Percentiles rank a stretch among this genome's conserved stretches.
phyloP scores from a whole-genome alignment of 1,140 invertebrate species.

The Diorhabda carinulata region DNA sequence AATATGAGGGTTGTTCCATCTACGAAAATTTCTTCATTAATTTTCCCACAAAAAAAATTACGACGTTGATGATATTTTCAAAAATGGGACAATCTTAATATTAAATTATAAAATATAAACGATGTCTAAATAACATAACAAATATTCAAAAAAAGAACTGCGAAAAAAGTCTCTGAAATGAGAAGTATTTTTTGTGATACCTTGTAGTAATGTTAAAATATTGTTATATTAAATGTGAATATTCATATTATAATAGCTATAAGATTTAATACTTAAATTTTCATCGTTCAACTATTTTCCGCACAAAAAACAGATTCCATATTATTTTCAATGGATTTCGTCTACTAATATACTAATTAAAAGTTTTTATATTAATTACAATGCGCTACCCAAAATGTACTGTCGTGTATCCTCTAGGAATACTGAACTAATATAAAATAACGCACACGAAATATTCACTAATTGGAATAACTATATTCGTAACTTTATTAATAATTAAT shows the following conservation, averaged over 20 bases:
- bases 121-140: constrained; percentile 15
- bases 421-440: no score
- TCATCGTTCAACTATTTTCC: background rate
- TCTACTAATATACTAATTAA: background rate
- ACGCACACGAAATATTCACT: no score
- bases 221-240: constrained; percentile 42
- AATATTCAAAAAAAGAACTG: constrained; percentile 25
- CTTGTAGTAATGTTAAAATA: constrained; percentile 37
- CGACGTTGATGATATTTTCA: no score
- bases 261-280: constrained; percentile 12
- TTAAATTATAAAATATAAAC: background rate
- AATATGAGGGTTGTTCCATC: background rate
- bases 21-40: background rate
- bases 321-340: no score
- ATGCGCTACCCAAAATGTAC: background rate
- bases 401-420: background rate
- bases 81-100: no score
- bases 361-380: background rate
- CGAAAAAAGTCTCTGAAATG: constrained; percentile 34
- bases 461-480: no score
- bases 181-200: constrained; percentile 44
- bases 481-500: no score
- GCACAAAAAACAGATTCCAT: background rate
- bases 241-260: constrained; percentile 32
- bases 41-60: no score